phyloP scores from a whole-genome alignment of 1,140 invertebrate species.

The Hirudo medicinalis region DNA sequence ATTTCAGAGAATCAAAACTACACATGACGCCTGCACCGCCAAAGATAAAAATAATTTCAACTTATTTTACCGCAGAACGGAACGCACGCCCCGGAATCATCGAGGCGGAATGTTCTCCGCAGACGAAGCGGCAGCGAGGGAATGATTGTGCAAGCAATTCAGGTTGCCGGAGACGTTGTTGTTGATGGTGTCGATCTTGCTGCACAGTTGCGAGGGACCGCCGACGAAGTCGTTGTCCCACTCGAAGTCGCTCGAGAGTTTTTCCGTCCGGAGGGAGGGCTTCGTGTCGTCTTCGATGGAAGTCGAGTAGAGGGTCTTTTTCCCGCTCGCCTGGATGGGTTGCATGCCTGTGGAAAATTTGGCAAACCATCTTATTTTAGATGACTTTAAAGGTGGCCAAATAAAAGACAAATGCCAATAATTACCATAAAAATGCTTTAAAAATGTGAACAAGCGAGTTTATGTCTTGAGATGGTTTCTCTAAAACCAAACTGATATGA shows the following conservation, averaged over 20 bases:
- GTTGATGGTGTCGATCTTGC: background rate
- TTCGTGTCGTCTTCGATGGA: conserved; percentile 26
- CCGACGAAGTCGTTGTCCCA: conserved; percentile 37
- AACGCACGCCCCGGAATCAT: too few species aligned
- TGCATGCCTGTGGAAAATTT: conserved; percentile 28
- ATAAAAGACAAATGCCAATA: background rate
- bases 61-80: too few species aligned
- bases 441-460: background rate
- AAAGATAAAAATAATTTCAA: too few species aligned
- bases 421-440: background rate
- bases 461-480: background rate
- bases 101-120: too few species aligned
- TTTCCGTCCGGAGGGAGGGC: conserved; percentile 26
- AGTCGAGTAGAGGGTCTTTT: conserved; percentile 27
- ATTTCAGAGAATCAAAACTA: too few species aligned
- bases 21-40: too few species aligned
- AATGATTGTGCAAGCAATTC: background rate
- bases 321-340: conserved; percentile 24
- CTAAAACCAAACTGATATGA: background rate
- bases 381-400: background rate
- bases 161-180: background rate
- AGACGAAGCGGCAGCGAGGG: too few species aligned
- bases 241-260: conserved; percentile 36
- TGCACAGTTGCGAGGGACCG: background rate
- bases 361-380: background rate